These are phyloP conservation scores for Gasterosteus nipponicus DNA, from an alignment of 2,113 vertebrate species.

Conservation along the genomic window DNA sequence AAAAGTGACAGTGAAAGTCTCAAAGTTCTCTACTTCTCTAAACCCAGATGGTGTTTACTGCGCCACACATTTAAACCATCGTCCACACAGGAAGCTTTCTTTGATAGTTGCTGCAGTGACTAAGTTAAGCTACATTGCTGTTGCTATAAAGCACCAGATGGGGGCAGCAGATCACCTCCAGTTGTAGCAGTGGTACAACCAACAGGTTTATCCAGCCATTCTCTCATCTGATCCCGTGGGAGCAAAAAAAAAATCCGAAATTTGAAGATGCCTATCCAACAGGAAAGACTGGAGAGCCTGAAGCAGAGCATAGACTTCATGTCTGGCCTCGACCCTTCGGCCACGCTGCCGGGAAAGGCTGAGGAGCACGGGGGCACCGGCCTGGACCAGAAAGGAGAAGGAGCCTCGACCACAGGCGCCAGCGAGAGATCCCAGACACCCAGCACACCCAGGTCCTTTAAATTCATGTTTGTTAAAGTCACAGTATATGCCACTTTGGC, in stretches of 20 bases:
- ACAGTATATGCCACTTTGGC: neutral
- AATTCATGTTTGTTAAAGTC: neutral
- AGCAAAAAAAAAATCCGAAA: neutral
- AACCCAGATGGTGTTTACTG: neutral
- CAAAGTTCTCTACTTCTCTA: neutral
- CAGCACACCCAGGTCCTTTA: slow-evolving; percentile 79
- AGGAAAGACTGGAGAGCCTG: slow-evolving; percentile 95
- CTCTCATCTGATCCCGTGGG: neutral
- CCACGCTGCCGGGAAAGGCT: slow-evolving; percentile 79
- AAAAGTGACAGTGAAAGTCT: neutral
- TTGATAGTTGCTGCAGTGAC: neutral
- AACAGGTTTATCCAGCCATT: neutral
- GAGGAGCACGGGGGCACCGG: slow-evolving; percentile 74
- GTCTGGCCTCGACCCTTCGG: slow-evolving; percentile 88
- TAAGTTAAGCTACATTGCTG: neutral
- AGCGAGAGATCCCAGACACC: slow-evolving; percentile 81
- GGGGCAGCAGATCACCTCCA: slow-evolving; percentile 55
- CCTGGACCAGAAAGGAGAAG: slow-evolving; percentile 76
- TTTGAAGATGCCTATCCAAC: slow-evolving; percentile 32
- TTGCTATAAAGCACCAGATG: slow-evolving; percentile 53
- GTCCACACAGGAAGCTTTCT: neutral
- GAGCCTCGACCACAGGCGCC: slow-evolving; percentile 68
- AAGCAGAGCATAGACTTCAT: slow-evolving; percentile 98
- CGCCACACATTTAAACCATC: neutral
- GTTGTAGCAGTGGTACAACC: neutral